Conservation (phyloP, 2,888 invertebrate species). For the Timandra comae region DNA sequence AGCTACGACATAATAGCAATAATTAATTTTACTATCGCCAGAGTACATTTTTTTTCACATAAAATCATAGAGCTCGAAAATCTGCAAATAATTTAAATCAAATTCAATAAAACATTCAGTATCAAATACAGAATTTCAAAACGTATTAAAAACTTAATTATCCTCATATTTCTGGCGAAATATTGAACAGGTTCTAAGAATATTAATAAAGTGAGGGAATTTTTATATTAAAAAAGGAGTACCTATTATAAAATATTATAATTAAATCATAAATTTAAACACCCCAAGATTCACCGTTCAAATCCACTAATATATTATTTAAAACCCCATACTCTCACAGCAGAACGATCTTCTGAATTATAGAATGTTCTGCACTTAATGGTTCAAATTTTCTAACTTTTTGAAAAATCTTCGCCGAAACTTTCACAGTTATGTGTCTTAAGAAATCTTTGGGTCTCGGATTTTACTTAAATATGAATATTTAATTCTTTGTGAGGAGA, state of each 20-base stretch:
- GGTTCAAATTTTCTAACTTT: slow-evolving; percentile 52
- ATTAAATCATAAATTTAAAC: slow-evolving; percentile 16
- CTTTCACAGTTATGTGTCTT: slow-evolving; percentile 37
- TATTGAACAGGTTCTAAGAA: too few species aligned
- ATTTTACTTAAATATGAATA: slow-evolving; percentile 33
- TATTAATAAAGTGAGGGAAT: too few species aligned
- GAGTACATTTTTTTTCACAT: too few species aligned
- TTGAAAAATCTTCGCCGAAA: slow-evolving; percentile 50
- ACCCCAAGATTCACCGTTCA: slow-evolving; percentile 9
- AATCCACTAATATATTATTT: slow-evolving; percentile 38
- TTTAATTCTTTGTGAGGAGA: slow-evolving; percentile 31
- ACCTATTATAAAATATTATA: slow-evolving; percentile 9
- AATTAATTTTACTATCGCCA: too few species aligned
- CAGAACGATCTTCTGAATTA: slow-evolving; percentile 42
- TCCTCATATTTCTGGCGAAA: too few species aligned
- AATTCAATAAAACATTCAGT: too few species aligned
- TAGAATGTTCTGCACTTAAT: slow-evolving; percentile 53
- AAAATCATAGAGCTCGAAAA: too few species aligned
- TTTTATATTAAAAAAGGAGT: slow-evolving; percentile 2
- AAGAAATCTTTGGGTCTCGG: slow-evolving; percentile 29
- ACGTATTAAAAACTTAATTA: too few species aligned
- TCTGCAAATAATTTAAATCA: too few species aligned
- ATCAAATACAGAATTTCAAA: too few species aligned
- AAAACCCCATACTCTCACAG: slow-evolving; percentile 43
- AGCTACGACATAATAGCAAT: too few species aligned